Evolutionary conservation across 2,113 vertebrate genomes (phyloP).

Genomic region (Rhadina sibilatrix): DNA sequence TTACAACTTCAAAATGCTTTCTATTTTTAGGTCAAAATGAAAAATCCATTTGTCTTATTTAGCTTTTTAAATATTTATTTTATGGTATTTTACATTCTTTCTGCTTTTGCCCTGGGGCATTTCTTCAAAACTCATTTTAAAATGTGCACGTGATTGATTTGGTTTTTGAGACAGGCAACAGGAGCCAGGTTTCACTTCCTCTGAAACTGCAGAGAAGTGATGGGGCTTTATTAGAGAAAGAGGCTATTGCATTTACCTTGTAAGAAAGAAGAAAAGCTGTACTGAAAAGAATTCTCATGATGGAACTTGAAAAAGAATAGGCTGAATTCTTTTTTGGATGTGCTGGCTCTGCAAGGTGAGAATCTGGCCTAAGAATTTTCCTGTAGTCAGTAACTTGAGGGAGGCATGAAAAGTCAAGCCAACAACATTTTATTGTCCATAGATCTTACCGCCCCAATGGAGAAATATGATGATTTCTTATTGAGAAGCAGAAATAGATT

Average conservation of each 20-base stretch:
- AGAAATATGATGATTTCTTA: conserved; percentile 6
- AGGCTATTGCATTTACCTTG: not conserved
- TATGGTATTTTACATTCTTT: conserved; percentile 33
- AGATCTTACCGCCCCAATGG: not conserved
- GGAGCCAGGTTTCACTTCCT: conserved; percentile 28
- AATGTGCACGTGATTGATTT: not conserved
- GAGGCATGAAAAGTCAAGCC: not conserved
- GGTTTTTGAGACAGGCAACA: conserved; percentile 29
- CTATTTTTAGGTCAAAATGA: conserved; percentile 49
- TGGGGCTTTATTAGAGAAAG: not conserved
- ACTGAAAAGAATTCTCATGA: not conserved
- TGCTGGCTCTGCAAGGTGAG: not conserved
- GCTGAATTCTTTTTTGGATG: not conserved
- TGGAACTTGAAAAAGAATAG: not conserved
- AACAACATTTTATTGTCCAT: not conserved
- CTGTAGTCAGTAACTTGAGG: not conserved
- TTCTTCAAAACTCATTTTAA: conserved; percentile 25
- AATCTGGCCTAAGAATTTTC: not conserved
- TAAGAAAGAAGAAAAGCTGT: not conserved
- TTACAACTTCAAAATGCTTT: conserved; percentile 38
- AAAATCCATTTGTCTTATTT: conserved; percentile 41
- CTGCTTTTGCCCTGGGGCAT: not conserved
- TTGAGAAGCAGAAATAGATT: not conserved
- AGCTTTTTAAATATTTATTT: conserved; percentile 61
- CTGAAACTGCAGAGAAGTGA: conserved; percentile 1